A percentile compares a stretch with the other conserved stretches of the same genome.
These are phyloP conservation scores for Lacerta bilineata DNA, from an alignment of 2,797 vertebrate species.

Conservation along the genomic window DNA sequence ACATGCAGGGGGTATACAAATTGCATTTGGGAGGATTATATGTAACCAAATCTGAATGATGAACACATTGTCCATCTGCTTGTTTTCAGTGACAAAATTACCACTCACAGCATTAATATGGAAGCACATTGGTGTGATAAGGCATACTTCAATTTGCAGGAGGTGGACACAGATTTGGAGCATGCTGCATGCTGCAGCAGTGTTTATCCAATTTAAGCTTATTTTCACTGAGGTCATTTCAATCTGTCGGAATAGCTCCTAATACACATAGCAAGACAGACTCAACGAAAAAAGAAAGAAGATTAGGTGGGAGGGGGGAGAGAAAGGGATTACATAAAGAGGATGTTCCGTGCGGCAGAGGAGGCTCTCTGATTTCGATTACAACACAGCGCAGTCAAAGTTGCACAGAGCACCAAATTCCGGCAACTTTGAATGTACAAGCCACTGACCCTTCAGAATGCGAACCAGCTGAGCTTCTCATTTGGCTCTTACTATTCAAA, in stretches of 20 bases:
- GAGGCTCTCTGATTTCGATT: slow-evolving; percentile 39
- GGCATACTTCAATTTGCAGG: slow-evolving; percentile 43
- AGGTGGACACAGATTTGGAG: slow-evolving; percentile 37
- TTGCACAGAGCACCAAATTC: neutral
- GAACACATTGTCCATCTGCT: neutral
- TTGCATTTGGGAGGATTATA: neutral
- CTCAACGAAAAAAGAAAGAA: slow-evolving; percentile 66
- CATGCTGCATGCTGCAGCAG: slow-evolving; percentile 34
- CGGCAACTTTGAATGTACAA: neutral
- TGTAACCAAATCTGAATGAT: neutral
- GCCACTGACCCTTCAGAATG: slow-evolving; percentile 12
- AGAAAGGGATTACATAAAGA: slow-evolving; percentile 69
- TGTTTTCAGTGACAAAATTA: slow-evolving; percentile 26
- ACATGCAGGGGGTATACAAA: neutral
- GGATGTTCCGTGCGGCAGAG: slow-evolving; percentile 46
- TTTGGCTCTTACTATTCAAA: slow-evolving; percentile 56
- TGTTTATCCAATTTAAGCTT: slow-evolving; percentile 68
- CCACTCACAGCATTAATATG: slow-evolving; percentile 30
- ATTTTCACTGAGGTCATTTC: slow-evolving; percentile 65
- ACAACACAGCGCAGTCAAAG: neutral
- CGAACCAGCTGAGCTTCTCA: slow-evolving; percentile 42
- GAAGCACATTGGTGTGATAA: slow-evolving; percentile 33
- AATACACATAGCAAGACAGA: slow-evolving; percentile 56
- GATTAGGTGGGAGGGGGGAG: slow-evolving; percentile 62
- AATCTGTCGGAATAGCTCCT: slow-evolving; percentile 57